phyloP scores from a whole-genome alignment of 2,797 vertebrate genomes.

The Crocidura indochinensis region DNA sequence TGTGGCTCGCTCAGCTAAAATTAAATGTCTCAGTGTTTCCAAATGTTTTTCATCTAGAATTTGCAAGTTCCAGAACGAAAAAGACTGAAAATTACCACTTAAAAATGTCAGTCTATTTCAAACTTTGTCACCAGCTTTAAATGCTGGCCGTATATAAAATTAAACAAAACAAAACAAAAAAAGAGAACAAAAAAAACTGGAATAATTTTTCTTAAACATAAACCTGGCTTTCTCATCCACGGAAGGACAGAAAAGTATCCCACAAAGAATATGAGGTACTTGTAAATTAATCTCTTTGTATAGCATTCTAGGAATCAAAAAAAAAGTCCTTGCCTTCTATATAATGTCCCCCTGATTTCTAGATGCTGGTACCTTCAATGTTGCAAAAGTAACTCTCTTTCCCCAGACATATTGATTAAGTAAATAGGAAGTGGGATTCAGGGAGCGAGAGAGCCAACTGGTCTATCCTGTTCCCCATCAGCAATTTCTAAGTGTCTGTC shows the following conservation, averaged over 20 bases:
- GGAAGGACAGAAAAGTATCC: neutral
- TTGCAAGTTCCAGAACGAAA: slow-evolving; percentile 68
- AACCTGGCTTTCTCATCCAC: neutral
- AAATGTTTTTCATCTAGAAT: slow-evolving; percentile 75
- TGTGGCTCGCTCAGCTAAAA: slow-evolving; percentile 78
- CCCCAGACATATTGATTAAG: neutral
- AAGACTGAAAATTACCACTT: slow-evolving; percentile 17
- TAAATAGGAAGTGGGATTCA: neutral
- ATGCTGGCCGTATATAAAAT: neutral
- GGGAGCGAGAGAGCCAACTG: neutral
- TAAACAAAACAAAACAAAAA: neutral
- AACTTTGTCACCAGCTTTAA: slow-evolving; percentile 16
- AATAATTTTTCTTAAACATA: neutral
- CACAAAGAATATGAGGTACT: neutral
- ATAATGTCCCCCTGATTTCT: neutral
- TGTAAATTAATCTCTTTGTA: neutral
- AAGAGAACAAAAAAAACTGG: slow-evolving; percentile 1
- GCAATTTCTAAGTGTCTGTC: neutral
- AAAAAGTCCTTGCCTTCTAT: neutral
- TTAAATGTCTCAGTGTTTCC: slow-evolving; percentile 78
- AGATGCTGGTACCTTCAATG: neutral
- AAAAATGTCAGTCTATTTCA: slow-evolving; percentile 45
- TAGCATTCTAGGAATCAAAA: neutral
- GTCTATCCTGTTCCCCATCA: neutral
- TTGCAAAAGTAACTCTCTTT: neutral